phyloP scores from a whole-genome alignment of 2,888 invertebrate species.

The Mystacides longicornis region DNA sequence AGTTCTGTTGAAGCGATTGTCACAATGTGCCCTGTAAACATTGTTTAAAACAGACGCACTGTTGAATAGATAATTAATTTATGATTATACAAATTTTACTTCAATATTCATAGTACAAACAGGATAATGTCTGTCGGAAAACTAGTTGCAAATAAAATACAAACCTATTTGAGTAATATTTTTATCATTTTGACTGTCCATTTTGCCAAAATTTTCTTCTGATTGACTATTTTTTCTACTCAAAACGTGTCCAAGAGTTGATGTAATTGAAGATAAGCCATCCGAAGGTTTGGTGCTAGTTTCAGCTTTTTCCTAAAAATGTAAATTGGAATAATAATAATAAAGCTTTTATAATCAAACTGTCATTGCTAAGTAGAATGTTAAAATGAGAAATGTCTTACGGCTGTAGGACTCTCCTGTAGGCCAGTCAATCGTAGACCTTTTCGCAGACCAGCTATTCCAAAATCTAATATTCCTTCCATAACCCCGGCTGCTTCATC shows the following conservation, averaged over 20 bases:
- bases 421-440: slow-evolving; percentile 53
- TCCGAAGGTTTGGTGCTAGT: slow-evolving; percentile 5
- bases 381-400: background rate
- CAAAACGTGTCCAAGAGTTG: slow-evolving; percentile 18
- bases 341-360: too few species aligned
- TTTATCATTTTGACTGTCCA: slow-evolving; percentile 13
- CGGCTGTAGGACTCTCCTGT: slow-evolving; percentile 36
- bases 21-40: too few species aligned
- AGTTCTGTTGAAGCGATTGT: too few species aligned
- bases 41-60: too few species aligned
- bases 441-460: slow-evolving; percentile 53
- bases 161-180: too few species aligned
- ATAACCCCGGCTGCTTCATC: slow-evolving; percentile 59
- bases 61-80: too few species aligned
- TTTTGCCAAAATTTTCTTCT: slow-evolving; percentile 17
- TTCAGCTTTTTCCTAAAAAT: slow-evolving; percentile 13
- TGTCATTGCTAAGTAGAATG: too few species aligned
- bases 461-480: slow-evolving; percentile 55
- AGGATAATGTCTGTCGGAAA: too few species aligned
- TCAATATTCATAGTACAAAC: too few species aligned
- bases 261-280: slow-evolving; percentile 8
- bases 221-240: slow-evolving; percentile 25
- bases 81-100: too few species aligned
- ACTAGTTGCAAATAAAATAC: too few species aligned
- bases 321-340: background rate